Evolutionary conservation across 1,140 invertebrate genomes (phyloP).

Genomic region (Harlomillsia oculata): DNA sequence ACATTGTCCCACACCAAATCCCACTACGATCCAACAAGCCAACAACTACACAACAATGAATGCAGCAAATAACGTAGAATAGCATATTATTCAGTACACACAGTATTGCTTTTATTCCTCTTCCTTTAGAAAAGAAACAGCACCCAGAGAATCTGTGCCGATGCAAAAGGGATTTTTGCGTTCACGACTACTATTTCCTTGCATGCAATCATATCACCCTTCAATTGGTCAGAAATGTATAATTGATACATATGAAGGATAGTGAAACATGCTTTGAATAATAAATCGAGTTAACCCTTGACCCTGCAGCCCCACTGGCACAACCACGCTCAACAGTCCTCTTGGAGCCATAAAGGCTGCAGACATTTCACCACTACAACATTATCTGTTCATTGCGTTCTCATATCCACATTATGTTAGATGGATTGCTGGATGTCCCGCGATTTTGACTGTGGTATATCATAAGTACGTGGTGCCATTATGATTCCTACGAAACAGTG

Average conservation of each 20-base stretch:
- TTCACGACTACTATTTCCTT: no score
- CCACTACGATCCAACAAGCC: no score
- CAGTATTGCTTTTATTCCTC: background rate
- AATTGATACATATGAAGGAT: constrained; percentile 28
- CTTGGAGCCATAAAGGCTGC: background rate
- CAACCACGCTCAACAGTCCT: background rate
- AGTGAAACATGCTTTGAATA: constrained; percentile 19
- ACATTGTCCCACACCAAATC: background rate
- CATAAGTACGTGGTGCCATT: no score
- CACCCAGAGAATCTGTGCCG: background rate
- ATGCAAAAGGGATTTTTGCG: no score
- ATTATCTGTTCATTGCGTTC: background rate
- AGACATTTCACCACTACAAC: background rate
- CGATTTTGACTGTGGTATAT: no score
- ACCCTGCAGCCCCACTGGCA: constrained; percentile 4
- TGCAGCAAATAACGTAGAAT: background rate
- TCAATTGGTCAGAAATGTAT: constrained; percentile 7
- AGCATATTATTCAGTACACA: background rate
- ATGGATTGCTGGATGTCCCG: background rate
- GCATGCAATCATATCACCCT: background rate
- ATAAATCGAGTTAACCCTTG: constrained; percentile 27
- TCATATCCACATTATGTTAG: background rate
- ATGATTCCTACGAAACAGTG: no score
- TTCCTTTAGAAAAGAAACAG: background rate
- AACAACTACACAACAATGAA: no score